These are phyloP conservation scores for Eurystomus glaucurus DNA, from an alignment of 2,797 vertebrate genomes.

Conservation along the genomic window DNA sequence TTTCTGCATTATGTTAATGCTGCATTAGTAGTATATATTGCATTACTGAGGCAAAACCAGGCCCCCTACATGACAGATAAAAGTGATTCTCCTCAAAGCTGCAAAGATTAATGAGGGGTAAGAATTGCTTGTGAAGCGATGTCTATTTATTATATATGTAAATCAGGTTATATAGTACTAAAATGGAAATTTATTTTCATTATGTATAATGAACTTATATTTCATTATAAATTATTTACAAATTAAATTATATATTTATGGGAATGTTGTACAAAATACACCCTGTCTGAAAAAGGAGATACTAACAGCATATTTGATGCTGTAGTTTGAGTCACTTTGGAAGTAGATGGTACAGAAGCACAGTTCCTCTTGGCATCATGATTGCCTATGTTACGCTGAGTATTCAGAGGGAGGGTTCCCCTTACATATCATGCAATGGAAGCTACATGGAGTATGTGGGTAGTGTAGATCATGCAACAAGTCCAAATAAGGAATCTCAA, in stretches of 20 bases:
- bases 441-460: not conserved
- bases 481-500: not conserved
- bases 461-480: not conserved
- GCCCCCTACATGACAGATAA: not conserved
- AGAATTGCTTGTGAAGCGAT: not conserved
- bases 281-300: not conserved
- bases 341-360: not conserved
- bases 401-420: not conserved
- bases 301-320: not conserved
- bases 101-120: not conserved
- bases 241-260: not conserved
- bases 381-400: not conserved
- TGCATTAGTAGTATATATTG: not conserved
- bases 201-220: not conserved
- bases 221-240: not conserved
- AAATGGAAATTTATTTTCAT: not conserved
- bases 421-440: rapidly evolving
- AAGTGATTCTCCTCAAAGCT: not conserved
- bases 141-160: not conserved
- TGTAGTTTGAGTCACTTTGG: not conserved
- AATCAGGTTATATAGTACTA: not conserved
- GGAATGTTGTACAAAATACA: not conserved
- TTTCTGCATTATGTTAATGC: not conserved
- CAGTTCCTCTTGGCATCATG: not conserved
- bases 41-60: not conserved